Evolutionary conservation across 2,797 vertebrate species (phyloP), one percentile per base, ranked within the genome.

Genomic region (Rallus crepitans): DNA sequence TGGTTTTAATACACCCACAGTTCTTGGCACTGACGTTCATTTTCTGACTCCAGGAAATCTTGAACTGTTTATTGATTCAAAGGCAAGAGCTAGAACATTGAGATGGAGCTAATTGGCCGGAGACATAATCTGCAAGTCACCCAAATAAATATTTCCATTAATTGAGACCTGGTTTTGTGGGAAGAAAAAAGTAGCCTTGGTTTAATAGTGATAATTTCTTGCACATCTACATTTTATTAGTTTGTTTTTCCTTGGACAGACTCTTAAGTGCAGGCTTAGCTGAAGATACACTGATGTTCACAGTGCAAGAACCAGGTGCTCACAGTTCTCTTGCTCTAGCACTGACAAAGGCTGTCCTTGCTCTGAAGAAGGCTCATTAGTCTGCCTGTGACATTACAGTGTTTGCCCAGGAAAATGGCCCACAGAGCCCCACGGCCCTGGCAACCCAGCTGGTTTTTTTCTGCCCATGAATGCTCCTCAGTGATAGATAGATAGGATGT

Each of bases 1-100:
- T 98, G 98, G 96, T 97, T 98, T 98, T 97, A 97, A 98, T 98
- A 95, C 97, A 97, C 94, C 95, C 95, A 87, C 95, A 91, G 92
- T 64, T 97, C 97, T 97, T 98, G 96, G 98, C 97, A 94, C 94
- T n/a, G 59, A 7, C 5, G 18, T 90, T 96, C 90, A n/a, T 85
- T 89, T 97, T 97, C 96, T 81, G 94, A 96, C 94, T 98, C 97
- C 94, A 97, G 97, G 97, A 98, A 98, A 97, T 97, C 97, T 97
- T 95, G 94, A 94, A 94, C 94, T 98, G 96, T 98, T 98, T 97
- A 98, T 97, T 97, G 96, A 97, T 91, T 96, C 95, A 96, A 90
- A 96, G 95, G 88, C 96, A 98, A 98, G 97, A 97, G 98, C 98
- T 57, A 97, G 96, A 97, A 97, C 90, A 27, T 75, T 69, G 95